Evolutionary conservation across 2,888 invertebrate species (phyloP), one percentile per base, ranked within the genome.

Genomic region (Drosophila ustulata): DNA sequence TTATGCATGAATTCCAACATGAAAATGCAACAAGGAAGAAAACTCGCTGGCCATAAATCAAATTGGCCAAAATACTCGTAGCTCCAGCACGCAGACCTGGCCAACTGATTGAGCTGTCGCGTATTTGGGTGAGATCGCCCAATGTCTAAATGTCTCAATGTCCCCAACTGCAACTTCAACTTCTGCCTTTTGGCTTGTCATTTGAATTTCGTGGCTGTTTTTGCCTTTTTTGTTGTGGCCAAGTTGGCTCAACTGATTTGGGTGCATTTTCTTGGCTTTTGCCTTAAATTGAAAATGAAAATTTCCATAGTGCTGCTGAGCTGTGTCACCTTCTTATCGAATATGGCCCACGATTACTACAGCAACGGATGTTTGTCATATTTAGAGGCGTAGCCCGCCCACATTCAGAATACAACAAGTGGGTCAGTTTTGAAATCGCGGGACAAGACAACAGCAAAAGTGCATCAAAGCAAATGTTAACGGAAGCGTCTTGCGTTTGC

Each of bases 61-160:
- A 88, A 88, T 82, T 82, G 82, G 73, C 82, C 71, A 71, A 77
- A 70, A 73, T 64, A 68, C 80, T 57, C 32, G 62, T 45, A 61
- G 52, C 59, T 43, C 32, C 66, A 78, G 76, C 79, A 81, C 85
- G 82, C 88, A 83, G 82, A 69, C 83, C 85, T 82, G 85, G 85
- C 80, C 85, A 88, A 82, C 82, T 83, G 83, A 88, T 83, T 88
- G 83, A 88, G 83, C 86, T 83, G 83, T 88, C 86, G 80, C 85
- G 71, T 85, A 85, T 88, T 88, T 82, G 80, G 83, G 80, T 88
- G 82, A 83, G 83, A 75, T 88, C 72, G 76, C 82, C 78, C 82
- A 87, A 66, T 87, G 82, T 78, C 81, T 62, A 75, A 75, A 69
- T 80, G 77, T 71, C 71, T 45, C 34, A 34, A 46, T 11, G 23